Evolutionary conservation across 2,113 vertebrate genomes (phyloP).

Genomic region (Pituophis catenifer): DNA sequence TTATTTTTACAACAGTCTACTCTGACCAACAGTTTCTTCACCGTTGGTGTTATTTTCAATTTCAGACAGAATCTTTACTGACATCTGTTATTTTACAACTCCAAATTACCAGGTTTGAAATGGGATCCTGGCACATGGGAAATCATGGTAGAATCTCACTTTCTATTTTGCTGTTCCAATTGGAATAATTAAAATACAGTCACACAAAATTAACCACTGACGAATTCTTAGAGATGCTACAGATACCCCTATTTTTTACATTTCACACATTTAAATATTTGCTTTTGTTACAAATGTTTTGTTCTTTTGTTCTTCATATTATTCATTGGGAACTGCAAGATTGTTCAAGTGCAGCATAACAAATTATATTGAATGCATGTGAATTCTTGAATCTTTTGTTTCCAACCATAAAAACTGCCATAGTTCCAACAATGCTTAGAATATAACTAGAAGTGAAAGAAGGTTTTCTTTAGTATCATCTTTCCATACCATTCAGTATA

Average conservation of each 20-base stretch:
- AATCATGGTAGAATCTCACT: not conserved
- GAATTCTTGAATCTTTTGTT: not conserved
- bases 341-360: slow-evolving; percentile 23
- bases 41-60: not conserved
- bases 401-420: not conserved
- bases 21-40: not conserved
- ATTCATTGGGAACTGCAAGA: not conserved
- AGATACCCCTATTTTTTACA: not conserved
- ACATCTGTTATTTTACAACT: not conserved
- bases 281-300: not conserved
- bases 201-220: not conserved
- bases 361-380: slow-evolving; percentile 28
- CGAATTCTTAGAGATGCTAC: not conserved
- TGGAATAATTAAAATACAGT: not conserved
- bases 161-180: not conserved
- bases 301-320: not conserved
- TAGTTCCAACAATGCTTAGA: not conserved
- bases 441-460: not conserved
- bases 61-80: not conserved
- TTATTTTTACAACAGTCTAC: not conserved
- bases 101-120: not conserved
- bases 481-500: not conserved
- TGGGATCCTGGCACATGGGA: not conserved
- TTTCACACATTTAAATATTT: not conserved
- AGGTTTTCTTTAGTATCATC: not conserved